Percentiles rank a stretch among this genome's conserved stretches.
Conservation (phyloP, 2,888 invertebrate species). For the Papilio gigon region DNA sequence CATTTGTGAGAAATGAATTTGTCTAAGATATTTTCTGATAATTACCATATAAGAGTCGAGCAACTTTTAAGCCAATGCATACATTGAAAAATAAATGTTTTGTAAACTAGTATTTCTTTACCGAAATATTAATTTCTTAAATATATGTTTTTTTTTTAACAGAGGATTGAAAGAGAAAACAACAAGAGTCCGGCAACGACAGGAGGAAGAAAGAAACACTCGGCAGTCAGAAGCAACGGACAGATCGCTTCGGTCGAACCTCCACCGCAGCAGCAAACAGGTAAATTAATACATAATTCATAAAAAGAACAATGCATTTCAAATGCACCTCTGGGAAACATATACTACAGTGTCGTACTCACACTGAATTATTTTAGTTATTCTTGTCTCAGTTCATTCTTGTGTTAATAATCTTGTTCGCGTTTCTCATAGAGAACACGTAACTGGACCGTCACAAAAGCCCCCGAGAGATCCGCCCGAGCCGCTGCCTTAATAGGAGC, state of each 20-base stretch:
- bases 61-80: not conserved
- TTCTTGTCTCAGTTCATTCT: not conserved
- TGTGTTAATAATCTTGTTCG: conserved; percentile 9
- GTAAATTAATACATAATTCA: conserved; percentile 49
- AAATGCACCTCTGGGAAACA: not conserved
- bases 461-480: conserved; percentile 53
- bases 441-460: conserved; percentile 52
- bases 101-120: conserved; percentile 1
- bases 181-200: conserved; percentile 76
- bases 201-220: conserved; percentile 72
- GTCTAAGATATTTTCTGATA: not conserved
- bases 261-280: conserved; percentile 60
- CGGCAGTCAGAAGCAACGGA: conserved; percentile 72
- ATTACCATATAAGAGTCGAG: not conserved
- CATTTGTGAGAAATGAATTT: conserved; percentile 24
- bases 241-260: conserved; percentile 67
- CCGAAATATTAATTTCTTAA: not conserved
- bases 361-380: not conserved
- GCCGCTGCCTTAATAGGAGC: conserved; percentile 56
- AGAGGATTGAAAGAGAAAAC: conserved; percentile 75
- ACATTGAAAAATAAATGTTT: conserved; percentile 6
- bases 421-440: conserved; percentile 37
- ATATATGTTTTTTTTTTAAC: conserved; percentile 51
- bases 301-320: not conserved
- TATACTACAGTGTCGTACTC: no score